Evolutionary conservation across 2,888 invertebrate species (phyloP), one percentile per base, ranked within the genome.

Genomic region (Tyria jacobaeae): DNA sequence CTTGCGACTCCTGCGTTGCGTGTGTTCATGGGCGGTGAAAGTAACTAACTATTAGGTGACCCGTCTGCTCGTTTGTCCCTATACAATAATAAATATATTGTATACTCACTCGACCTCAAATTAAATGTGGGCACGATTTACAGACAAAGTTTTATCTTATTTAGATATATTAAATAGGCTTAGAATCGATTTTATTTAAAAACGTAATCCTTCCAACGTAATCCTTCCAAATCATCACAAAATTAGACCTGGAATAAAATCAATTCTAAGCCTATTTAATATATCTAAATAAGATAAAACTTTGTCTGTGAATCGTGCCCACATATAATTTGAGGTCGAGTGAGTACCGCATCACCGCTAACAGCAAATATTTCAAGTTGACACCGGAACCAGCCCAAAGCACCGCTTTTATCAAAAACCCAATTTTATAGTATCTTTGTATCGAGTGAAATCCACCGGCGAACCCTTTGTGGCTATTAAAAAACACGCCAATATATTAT

Each of bases 321-420:
- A 66, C 73, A 72, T 78, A 78, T 76, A 78, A 78, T 78, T 78
- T 75, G 61, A 73, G 71, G 63, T 61, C 62, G 60, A 54, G 21
- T 66, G 63, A 64, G 57, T 64, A 66, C 68, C 73, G 68, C 65
- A 63, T 65, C 69, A 66, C 54, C 34, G 25, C 59, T 57, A 56
- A 48, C 60, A 59, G 72, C 54, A 68, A 75, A 74, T 74, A 72
- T 71, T 75, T 70, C 65, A 58, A 58, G 58, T 21, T 53, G 54
- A 64, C 64, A 57, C 57, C 56, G 25, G 57, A 48, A 64, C 71
- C 60, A 54, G 68, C 71, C 73, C 67, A 71, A 79, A 84, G 82
- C 84, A 78, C 80, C 79, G 80, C 84, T 85, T 85, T 86, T 87
- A 87, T 86, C 84, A 80, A 82, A 84, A 83, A 84, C 80, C 86